Percentiles rank a stretch among this genome's conserved stretches.
Evolutionary conservation across 1,140 invertebrate genomes (phyloP).

Genomic region (Panagrolaimus sp.): DNA sequence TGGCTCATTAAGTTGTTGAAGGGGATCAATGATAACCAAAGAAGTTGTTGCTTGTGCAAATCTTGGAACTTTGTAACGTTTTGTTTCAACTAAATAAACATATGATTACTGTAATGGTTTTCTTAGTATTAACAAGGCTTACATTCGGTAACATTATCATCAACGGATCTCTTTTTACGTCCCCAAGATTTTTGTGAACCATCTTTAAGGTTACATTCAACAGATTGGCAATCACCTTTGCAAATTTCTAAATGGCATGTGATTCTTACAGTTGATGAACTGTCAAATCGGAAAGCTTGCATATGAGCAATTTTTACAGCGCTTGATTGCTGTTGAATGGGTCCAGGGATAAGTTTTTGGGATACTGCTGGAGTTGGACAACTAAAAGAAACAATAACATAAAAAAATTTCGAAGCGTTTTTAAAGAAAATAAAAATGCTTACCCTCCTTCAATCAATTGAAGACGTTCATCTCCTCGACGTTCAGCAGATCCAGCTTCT

Average conservation of each 20-base stretch:
- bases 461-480: slow-evolving; percentile 42
- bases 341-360: slow-evolving; percentile 56
- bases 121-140: slow-evolving; percentile 24
- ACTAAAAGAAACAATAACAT: slow-evolving; percentile 21
- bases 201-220: slow-evolving; percentile 44
- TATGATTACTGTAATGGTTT: not conserved
- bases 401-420: not conserved
- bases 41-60: slow-evolving; percentile 54
- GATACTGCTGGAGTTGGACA: slow-evolving; percentile 57
- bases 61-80: slow-evolving; percentile 55
- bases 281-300: slow-evolving; percentile 57
- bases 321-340: slow-evolving; percentile 40
- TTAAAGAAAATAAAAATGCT: slow-evolving; percentile 17
- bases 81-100: slow-evolving; percentile 54
- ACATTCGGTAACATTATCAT: slow-evolving; percentile 53
- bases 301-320: slow-evolving; percentile 55
- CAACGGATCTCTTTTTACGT: slow-evolving; percentile 48
- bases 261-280: slow-evolving; percentile 46
- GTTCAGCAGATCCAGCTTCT: slow-evolving; percentile 42
- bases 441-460: slow-evolving; percentile 49
- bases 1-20: slow-evolving; percentile 50
- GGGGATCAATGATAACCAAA: slow-evolving; percentile 52
- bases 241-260: slow-evolving; percentile 56
- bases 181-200: slow-evolving; percentile 51
- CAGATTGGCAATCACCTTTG: slow-evolving; percentile 55